Percentiles rank a stretch among this genome's conserved stretches.
Conservation (phyloP, 2,797 vertebrate species). For the Arrhamphus sclerolepis region DNA sequence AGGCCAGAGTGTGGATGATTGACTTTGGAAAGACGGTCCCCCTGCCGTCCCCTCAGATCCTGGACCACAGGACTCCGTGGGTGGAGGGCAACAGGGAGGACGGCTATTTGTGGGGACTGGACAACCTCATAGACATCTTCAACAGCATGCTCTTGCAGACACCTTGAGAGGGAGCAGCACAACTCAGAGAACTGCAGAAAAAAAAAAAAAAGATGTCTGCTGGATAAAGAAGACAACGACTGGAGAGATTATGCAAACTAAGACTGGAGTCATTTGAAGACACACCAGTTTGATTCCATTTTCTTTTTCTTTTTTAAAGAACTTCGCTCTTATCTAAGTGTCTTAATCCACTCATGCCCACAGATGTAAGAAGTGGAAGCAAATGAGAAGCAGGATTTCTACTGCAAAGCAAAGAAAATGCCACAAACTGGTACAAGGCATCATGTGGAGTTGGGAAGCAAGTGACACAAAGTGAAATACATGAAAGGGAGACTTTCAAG, state of each 20-base stretch:
- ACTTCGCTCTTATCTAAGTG: conserved; percentile 19
- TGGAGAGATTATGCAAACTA: conserved; percentile 9
- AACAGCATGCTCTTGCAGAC: conserved; percentile 65
- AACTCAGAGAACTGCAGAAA: conserved; percentile 4
- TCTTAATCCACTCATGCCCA: conserved; percentile 30
- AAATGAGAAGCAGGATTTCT: conserved; percentile 19
- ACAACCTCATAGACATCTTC: conserved; percentile 86
- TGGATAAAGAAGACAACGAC: neutral
- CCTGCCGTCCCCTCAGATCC: conserved; percentile 70
- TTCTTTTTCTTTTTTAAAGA: neutral
- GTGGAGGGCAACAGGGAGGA: conserved; percentile 89
- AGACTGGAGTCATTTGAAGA: conserved; percentile 8
- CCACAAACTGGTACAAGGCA: conserved; percentile 23
- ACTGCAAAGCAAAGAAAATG: conserved; percentile 20
- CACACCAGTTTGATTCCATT: neutral
- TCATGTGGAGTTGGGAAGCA: conserved; percentile 12
- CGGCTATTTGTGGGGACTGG: conserved; percentile 90
- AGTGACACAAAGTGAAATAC: neutral
- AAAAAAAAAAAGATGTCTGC: too few relatives aligned
- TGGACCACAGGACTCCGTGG: conserved; percentile 89
- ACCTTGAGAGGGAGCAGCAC: conserved; percentile 36
- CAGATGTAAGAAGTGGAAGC: conserved; percentile 1
- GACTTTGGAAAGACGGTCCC: conserved; percentile 92
- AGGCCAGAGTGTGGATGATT: conserved; percentile 92
- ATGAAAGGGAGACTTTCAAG: conserved; percentile 16